Conservation (phyloP, 2,113 vertebrate species). For the Lampris megalopsis region DNA sequence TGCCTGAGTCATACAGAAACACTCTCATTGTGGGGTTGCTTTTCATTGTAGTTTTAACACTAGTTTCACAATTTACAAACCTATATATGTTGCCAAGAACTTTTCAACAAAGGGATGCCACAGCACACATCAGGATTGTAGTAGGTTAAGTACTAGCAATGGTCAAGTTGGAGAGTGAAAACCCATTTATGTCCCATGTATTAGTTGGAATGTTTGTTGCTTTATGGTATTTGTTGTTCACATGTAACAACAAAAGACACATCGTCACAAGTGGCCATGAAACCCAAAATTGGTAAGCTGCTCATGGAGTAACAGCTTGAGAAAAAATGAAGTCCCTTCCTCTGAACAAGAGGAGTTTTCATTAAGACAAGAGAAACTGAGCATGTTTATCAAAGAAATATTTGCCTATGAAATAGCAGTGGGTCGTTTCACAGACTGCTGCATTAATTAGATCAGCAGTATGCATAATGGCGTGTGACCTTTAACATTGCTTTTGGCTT, state of each 20-base stretch:
- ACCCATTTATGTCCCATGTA: background rate
- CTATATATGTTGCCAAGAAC: no score
- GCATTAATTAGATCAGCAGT: conserved; percentile 77
- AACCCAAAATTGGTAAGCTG: conserved; percentile 26
- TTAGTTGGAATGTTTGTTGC: background rate
- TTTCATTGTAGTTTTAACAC: no score
- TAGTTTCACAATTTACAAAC: no score
- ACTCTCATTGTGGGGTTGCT: no score
- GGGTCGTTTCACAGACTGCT: conserved; percentile 58
- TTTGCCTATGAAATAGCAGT: conserved; percentile 62
- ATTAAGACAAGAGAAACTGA: conserved; percentile 39
- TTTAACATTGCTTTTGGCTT: conserved; percentile 76
- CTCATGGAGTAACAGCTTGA: conserved; percentile 34
- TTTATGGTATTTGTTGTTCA: conserved; percentile 25
- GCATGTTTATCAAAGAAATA: conserved; percentile 41
- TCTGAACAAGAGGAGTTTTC: conserved; percentile 43
- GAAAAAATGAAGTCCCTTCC: conserved; percentile 26
- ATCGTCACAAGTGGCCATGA: conserved; percentile 20
- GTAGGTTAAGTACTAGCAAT: no score
- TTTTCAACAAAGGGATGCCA: no score
- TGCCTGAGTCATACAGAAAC: no score
- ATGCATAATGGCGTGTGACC: conserved; percentile 78
- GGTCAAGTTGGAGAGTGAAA: background rate
- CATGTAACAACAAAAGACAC: conserved; percentile 38
- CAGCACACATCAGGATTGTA: no score